A percentile compares a stretch with the other conserved stretches of the same genome.
Evolutionary conservation across 2,113 vertebrate genomes (phyloP).

Genomic region (Malurus elegans): DNA sequence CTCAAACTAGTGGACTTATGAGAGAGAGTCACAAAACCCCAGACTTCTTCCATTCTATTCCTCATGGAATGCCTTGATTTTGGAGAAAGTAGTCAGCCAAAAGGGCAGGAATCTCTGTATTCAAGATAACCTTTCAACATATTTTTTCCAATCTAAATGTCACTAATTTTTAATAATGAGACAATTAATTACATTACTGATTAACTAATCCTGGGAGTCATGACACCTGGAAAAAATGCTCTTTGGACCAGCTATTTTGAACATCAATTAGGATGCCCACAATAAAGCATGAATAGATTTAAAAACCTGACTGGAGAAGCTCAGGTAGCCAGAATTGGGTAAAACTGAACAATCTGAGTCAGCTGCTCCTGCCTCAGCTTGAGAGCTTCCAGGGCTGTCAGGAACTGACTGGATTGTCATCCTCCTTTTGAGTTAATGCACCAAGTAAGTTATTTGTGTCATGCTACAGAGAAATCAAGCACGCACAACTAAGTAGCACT

Average conservation of each 20-base stretch:
- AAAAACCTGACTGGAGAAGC: not conserved
- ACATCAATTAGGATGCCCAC: not conserved
- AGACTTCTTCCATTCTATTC: not conserved
- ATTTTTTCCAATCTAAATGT: not conserved
- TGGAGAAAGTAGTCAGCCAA: not conserved
- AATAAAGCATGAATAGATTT: not conserved
- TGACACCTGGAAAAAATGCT: not conserved
- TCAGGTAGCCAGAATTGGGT: not conserved
- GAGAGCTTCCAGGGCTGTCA: not conserved
- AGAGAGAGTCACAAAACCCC: not conserved
- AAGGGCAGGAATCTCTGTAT: not conserved
- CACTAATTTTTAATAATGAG: not conserved
- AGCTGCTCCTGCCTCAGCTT: not conserved
- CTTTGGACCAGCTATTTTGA: not conserved
- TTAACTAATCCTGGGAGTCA: not conserved
- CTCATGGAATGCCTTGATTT: not conserved
- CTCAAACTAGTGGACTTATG: not conserved
- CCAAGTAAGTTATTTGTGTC: not conserved
- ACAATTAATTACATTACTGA: not conserved
- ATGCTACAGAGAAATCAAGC: conserved; percentile 32
- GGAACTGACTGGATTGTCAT: not conserved
- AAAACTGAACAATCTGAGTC: not conserved
- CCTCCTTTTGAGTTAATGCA: not conserved
- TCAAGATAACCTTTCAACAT: not conserved
- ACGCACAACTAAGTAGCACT: not conserved